Evolutionary conservation across 2,797 vertebrate species (phyloP), one percentile per base, ranked within the genome.

Genomic region (Pseudomugil gertrudae): DNA sequence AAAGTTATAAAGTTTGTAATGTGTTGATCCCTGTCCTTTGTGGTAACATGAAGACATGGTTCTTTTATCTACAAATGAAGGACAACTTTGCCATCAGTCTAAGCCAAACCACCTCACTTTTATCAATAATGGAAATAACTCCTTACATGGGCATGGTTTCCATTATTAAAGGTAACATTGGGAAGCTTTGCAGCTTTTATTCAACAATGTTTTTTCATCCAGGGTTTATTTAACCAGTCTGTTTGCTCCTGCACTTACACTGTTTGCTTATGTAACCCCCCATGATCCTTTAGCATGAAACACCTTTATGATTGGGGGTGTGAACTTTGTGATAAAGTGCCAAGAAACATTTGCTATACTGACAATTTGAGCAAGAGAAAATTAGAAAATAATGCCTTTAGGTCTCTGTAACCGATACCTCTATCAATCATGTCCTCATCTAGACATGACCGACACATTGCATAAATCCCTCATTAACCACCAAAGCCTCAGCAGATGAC

Each of bases 1-100:
- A 95, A 95, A 82, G 77, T 75, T 86, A 63, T 86, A 86, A 87
- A 88, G 90, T 94, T 94, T 94, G 83, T 90, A 84, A 85, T 21
- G n/a, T 33, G 52, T 71, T 14, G 74, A 43, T 4, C 52, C 48
- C 58, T 83, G 81, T 83, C 36, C 9, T 86, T 79, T 86, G 51
- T 85, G 14, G 14, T n/a, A 6, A 17, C 3, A 29, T 29, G 29
- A 29, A 29, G 29, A 29, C 29, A n/a, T n/a, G n/a, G n/a, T n/a
- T n/a, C n/a, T n/a, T n/a, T n/a, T n/a, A n/a, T n/a, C n/a, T n/a
- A n/a, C 19, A 45, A 36, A 19, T 40, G 6, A 17, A 40, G 38
- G 38, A 17, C 19, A 21, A 45, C 7, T 45, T 9, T 45, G 40
- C n/a, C 40, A 21, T 43, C 6, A 19, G 5, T 7, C 19, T 3